phyloP scores from a whole-genome alignment of 2,888 invertebrate genomes.

The Achlya flavicornis region DNA sequence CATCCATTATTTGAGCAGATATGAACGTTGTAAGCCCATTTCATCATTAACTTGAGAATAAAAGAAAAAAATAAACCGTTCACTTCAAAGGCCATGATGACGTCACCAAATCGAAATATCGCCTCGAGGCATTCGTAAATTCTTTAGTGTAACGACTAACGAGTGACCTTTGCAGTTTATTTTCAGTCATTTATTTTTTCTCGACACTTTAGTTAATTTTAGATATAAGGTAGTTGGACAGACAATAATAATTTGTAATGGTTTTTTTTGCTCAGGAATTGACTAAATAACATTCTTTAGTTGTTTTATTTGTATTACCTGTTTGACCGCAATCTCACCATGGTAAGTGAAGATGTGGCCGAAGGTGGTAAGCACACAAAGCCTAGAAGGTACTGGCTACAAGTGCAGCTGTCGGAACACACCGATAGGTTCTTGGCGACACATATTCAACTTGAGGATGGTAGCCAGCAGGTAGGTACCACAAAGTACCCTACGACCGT shows the following conservation, averaged over 20 bases:
- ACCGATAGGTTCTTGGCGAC: too few relatives aligned
- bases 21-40: constrained; percentile 21
- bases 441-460: too few relatives aligned
- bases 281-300: too few relatives aligned
- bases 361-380: too few relatives aligned
- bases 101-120: not conserved
- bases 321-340: too few relatives aligned
- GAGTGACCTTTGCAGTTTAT: not conserved
- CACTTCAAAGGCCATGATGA: not conserved
- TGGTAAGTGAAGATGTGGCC: too few relatives aligned
- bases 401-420: too few relatives aligned
- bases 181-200: not conserved
- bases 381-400: too few relatives aligned
- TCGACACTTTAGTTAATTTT: not conserved
- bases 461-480: too few relatives aligned
- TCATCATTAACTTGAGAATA: constrained; percentile 16
- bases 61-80: not conserved
- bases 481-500: too few relatives aligned
- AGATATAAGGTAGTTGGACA: not conserved
- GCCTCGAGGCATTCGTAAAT: not conserved
- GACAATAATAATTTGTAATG: not conserved
- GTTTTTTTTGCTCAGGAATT: not conserved
- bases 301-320: too few relatives aligned
- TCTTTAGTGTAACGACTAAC: constrained; percentile 5
- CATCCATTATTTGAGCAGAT: constrained; percentile 13